Evolutionary conservation across 1,140 invertebrate species (phyloP), one percentile per base, ranked within the genome.

Genomic region (Wiebesia pumilae): DNA sequence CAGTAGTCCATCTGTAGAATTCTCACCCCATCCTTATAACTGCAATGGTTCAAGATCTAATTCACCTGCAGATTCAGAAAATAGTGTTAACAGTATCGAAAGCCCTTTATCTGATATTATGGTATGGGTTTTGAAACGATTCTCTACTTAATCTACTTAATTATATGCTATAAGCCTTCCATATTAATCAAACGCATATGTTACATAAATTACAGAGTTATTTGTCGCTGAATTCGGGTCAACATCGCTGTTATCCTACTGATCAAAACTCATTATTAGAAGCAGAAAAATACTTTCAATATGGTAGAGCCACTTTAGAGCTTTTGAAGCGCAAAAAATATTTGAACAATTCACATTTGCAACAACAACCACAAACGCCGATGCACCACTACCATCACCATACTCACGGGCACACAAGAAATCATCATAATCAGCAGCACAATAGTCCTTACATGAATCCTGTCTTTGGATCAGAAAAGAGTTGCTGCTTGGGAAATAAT

Each of bases 31-130:
- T 54, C 81, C 91, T 47, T 86, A 89, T 43, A 92, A 93, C 38
- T 94, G 92, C 89, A 93, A 91, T 78, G 94, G 94, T 84, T 94
- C 93, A 1, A 93, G 95, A 88, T 95, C 95, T 33, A 94, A 95
- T 90, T 96, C 95, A 21, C 95, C 95, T 33, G 94, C 94, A 9
- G 95, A 95, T 89, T 95, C 95, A 1, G 95, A 96, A 88, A 95
- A 94, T 65, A 96, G 95, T 89, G 95, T 94, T 82, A 93, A 95
- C 71, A 95, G 95, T 75, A 95, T 95, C 89, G 91, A 94, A 65
- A 95, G 96, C 82, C 94, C 94, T 65, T 91, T 97, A 7, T 92
- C 95, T 79, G 96, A 96, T 85, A 94, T 96, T 91, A 96, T 96
- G 95, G 96, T 96, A 93, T 93, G 90, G 91, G 73, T 88, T 21